A percentile compares a stretch with the other conserved stretches of the same genome.
Conservation (phyloP, 2,113 vertebrate species). For the Speoplatyrhinus poulsoni region DNA sequence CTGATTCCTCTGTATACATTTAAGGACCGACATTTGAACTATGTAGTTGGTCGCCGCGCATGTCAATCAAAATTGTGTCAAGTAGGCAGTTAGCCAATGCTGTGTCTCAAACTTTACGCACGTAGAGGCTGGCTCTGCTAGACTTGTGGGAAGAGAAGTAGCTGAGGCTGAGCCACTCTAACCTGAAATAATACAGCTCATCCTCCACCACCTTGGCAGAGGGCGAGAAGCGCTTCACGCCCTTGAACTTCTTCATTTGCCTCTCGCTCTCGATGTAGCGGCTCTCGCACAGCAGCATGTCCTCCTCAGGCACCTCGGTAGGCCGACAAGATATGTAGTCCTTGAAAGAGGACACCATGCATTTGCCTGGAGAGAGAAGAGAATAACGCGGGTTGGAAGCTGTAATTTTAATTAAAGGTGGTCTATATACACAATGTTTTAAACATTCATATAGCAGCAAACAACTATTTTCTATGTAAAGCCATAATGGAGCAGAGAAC, state of each 20-base stretch:
- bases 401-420: not conserved
- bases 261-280: conserved; percentile 96
- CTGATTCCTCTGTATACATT: too few species aligned
- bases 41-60: too few species aligned
- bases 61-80: too few species aligned
- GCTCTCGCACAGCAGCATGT: conserved; percentile 93
- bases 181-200: conserved; percentile 98
- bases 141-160: not conserved
- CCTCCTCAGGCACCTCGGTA: conserved; percentile 90
- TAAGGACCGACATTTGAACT: too few species aligned
- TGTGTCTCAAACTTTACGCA: too few species aligned
- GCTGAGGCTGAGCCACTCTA: conserved; percentile 26
- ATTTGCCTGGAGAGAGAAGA: conserved; percentile 84
- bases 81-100: too few species aligned
- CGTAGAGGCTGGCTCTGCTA: too few species aligned
- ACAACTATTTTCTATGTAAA: too few species aligned
- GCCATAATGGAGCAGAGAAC: too few species aligned
- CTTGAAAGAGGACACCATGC: conserved; percentile 93
- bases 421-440: not conserved
- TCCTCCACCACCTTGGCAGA: conserved; percentile 98
- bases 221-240: conserved; percentile 94
- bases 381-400: not conserved
- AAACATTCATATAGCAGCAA: too few species aligned
- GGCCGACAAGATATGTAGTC: conserved; percentile 96
- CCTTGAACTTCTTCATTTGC: conserved; percentile 98